These are phyloP conservation scores for Kryptopterus vitreolus DNA, from an alignment of 2,797 vertebrate species.

Conservation along the genomic window DNA sequence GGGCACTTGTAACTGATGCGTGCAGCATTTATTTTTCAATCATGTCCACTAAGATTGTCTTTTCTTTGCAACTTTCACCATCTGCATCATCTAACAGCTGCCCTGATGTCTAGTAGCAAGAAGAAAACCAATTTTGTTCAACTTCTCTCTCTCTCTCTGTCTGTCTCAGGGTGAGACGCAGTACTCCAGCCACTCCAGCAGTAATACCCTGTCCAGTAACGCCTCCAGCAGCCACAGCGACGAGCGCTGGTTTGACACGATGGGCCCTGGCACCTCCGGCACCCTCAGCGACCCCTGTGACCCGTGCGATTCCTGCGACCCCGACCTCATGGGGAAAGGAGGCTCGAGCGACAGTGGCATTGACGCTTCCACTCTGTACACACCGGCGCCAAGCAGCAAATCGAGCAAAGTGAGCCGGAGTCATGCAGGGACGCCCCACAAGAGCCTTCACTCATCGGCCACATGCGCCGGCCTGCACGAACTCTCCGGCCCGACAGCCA, in stretches of 20 bases:
- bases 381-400: slow-evolving; percentile 66
- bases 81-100: too few species aligned
- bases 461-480: slow-evolving; percentile 73
- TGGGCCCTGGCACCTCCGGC: slow-evolving; percentile 54
- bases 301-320: slow-evolving; percentile 61
- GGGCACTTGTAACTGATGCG: too few species aligned
- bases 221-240: slow-evolving; percentile 92
- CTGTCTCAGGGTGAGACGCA: slow-evolving; percentile 79
- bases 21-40: too few species aligned
- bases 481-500: slow-evolving; percentile 55
- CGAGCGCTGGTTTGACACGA: slow-evolving; percentile 87
- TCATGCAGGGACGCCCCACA: slow-evolving; percentile 64
- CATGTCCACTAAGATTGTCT: too few species aligned
- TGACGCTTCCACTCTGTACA: slow-evolving; percentile 79
- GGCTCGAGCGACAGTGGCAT: slow-evolving; percentile 91
- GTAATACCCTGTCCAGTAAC: slow-evolving; percentile 91
- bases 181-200: slow-evolving; percentile 94
- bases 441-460: slow-evolving; percentile 68
- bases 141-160: neutral
- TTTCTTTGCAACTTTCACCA: too few species aligned
- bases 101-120: too few species aligned
- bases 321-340: slow-evolving; percentile 80
- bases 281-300: slow-evolving; percentile 70
- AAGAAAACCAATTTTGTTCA: too few species aligned
- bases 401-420: slow-evolving; percentile 67